Evolutionary conservation across 2,797 vertebrate genomes (phyloP), one percentile per base, ranked within the genome.

Genomic region (Amphiprion clarkii): DNA sequence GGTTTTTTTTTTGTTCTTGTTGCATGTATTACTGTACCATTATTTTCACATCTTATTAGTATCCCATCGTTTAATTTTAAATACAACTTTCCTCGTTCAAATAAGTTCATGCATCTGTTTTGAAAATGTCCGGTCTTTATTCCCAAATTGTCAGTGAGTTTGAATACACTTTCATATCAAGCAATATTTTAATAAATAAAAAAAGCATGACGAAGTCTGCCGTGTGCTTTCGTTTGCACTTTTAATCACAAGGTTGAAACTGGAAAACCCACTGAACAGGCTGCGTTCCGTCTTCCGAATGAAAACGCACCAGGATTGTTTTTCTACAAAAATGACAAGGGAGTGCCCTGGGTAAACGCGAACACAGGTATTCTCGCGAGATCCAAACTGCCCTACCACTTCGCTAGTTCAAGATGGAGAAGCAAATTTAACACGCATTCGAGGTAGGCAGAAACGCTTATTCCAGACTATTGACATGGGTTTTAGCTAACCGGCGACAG

Each of bases 351-450:
- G 29, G 71, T 68, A 59, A 87, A 85, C 77, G 83, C 82, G 87
- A 46, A 56, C 77, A 62, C 80, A 78, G 79, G 79, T 91, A 79
- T 54, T 94, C 91, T 95, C 95, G 95, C 95, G 95, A 95, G 92
- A 94, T 75, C 81, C 31, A 16, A 73, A 68, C 74, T 76, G 67
- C 79, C 88, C 91, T 88, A 90, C 92, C 86, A 90, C 91, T 39
- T 92, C 88, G 89, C 92, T 88, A 94, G 92, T 93, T 92, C 94
- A 96, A 96, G 91, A 96, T 96, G 95, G 95, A 94, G 95, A 95
- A 95, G 92, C 91, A 88, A 92, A 91, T 94, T 87, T 93, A 94
- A 93, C 92, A 91, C 91, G 92, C 93, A 94, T 91, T 88, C 81
- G 92, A 94, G 95, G 95, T 96, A 94, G 93, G 94, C 89, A 76